Percentiles rank a stretch among this genome's conserved stretches.
Conservation (phyloP, 1,140 invertebrate genomes). For the Caenorhabditis brenneri region DNA sequence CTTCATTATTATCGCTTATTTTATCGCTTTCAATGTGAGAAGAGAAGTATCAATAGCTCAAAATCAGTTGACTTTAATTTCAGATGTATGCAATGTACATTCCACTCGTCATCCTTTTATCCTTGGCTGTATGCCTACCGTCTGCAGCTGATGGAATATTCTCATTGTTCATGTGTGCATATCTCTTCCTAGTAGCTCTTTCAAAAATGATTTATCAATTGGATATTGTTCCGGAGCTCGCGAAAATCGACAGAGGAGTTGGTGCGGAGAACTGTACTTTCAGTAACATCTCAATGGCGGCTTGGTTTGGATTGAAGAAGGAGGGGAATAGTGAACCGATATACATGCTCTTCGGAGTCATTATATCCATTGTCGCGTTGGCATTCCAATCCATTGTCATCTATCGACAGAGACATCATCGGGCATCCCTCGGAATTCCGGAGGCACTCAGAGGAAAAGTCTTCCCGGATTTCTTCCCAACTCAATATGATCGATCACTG, state of each 20-base stretch:
- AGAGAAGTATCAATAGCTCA: neutral
- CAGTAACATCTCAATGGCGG: conserved; percentile 53
- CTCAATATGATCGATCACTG: conserved; percentile 84
- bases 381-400: conserved; percentile 60
- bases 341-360: conserved; percentile 51
- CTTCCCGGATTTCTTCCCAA: conserved; percentile 82
- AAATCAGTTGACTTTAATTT: neutral
- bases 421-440: neutral
- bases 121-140: conserved; percentile 49
- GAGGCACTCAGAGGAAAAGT: conserved; percentile 72
- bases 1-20: conserved; percentile 62
- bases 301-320: conserved; percentile 61
- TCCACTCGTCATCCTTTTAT: conserved; percentile 39
- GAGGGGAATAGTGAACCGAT: conserved; percentile 40
- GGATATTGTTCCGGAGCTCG: conserved; percentile 5
- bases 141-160: conserved; percentile 17
- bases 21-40: conserved; percentile 57
- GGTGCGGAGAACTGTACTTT: conserved; percentile 12
- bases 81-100: conserved; percentile 48
- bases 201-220: conserved; percentile 57
- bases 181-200: conserved; percentile 62
- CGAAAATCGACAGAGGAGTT: neutral
- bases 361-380: conserved; percentile 60
- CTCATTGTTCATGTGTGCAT: conserved; percentile 56
- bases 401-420: conserved; percentile 61